Evolutionary conservation across 2,113 vertebrate genomes (phyloP).

Genomic region (Clupea harengus): DNA sequence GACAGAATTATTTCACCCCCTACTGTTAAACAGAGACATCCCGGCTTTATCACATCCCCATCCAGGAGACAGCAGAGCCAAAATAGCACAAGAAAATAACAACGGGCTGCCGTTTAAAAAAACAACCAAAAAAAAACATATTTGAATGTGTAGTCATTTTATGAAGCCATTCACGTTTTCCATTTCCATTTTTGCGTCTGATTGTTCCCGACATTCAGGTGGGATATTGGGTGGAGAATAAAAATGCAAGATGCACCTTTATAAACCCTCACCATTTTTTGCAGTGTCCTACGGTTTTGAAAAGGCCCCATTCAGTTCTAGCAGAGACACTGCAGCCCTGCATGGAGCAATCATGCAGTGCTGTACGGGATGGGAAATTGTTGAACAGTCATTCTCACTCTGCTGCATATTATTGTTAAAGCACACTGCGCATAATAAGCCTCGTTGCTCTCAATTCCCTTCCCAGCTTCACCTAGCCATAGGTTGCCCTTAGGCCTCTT

Average conservation of each 20-base stretch:
- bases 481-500: background rate
- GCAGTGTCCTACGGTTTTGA: background rate
- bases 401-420: slow-evolving; percentile 4
- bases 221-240: background rate
- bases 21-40: background rate
- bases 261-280: background rate
- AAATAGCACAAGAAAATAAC: slow-evolving; percentile 3
- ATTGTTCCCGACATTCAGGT: background rate
- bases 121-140: background rate
- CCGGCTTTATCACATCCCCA: background rate
- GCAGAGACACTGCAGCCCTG: background rate
- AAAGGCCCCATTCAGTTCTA: background rate
- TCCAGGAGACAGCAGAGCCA: background rate
- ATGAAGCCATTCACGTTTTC: background rate
- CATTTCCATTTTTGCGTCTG: background rate
- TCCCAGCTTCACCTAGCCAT: background rate
- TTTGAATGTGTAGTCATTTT: background rate
- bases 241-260: background rate
- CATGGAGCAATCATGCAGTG: background rate
- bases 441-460: background rate
- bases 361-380: background rate
- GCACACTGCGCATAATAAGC: background rate
- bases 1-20: slow-evolving; percentile 14
- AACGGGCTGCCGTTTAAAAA: background rate
- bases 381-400: background rate